Evolutionary conservation across 2,888 invertebrate species (phyloP), one percentile per base, ranked within the genome.

Genomic region (Panopea generosa): DNA sequence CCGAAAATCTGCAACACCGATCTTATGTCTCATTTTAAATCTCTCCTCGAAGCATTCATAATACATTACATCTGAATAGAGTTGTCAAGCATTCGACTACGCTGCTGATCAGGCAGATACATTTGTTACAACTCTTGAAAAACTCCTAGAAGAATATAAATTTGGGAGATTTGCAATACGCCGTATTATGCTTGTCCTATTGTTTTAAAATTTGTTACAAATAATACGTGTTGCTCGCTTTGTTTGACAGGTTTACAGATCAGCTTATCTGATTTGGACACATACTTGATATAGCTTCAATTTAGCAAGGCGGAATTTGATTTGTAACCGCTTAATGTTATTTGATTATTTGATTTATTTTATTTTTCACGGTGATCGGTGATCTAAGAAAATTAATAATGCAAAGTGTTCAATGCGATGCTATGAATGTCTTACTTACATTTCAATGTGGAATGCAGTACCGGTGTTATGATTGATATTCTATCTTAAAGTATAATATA

Each of bases 41-140:
- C 73, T 77, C 77, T 61, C 57, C 77, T 45, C 57, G 61, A 60
- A 66, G 65, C 57, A 16, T 38, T 24, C 47, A 47, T 61, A 56
- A 61, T 66, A 57, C 73, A 61, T 47, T 26, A 18, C 16, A n/a
- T 38, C 38, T 77, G 63, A 73, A 69, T 62, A 67, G 70, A 73
- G 62, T 70, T 73, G 73, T 73, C 80, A 76, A 63, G 73, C 76
- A 70, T 69, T 53, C 53, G 45, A 70, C 57, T 27, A 49, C 60
- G 52, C 49, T 62, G 69, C 45, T 73, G 80, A 80, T 80, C 72
- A n/a, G 0, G 56, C 18, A 50, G 73, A 73, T 77, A 73, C 52
- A 70, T 52, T 70, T 77, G 66, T 73, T 33, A 33, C 43, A 24
- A 22, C 33, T 33, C 33, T 11, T 33, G 11, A 11, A 33, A 59